Percentiles rank a stretch among this genome's conserved stretches.
These are phyloP conservation scores for Gambelia wislizenii DNA, from an alignment of 2,797 vertebrate species.

Conservation along the genomic window DNA sequence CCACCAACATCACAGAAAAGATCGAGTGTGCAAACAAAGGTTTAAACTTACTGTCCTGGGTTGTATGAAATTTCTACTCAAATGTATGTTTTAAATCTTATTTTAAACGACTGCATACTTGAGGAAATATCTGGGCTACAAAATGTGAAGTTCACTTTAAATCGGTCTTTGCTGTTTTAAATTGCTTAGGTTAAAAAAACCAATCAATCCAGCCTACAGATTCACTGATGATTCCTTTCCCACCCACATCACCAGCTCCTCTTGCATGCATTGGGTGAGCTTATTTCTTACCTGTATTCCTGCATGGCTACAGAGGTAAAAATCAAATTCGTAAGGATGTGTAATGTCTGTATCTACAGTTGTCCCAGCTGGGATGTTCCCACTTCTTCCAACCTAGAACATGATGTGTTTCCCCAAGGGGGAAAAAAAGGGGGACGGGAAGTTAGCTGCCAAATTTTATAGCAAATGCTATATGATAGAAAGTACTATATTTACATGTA, in stretches of 20 bases:
- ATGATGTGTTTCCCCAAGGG: conserved; percentile 22
- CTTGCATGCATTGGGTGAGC: too few species aligned
- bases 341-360: conserved; percentile 98
- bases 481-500: too few species aligned
- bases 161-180: background rate
- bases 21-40: background rate
- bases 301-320: conserved; percentile 99
- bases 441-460: background rate
- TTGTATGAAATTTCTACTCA: background rate
- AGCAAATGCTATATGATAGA: background rate
- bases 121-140: background rate
- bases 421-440: conserved; percentile 26
- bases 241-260: too few species aligned
- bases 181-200: background rate
- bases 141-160: background rate
- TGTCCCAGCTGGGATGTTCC: conserved; percentile 98
- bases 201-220: background rate
- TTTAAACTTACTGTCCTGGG: background rate
- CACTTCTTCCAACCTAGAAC: conserved; percentile 93
- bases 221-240: background rate
- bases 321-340: conserved; percentile 98
- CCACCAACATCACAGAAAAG: background rate
- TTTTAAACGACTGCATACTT: background rate
- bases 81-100: background rate
- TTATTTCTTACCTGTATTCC: conserved; percentile 92